Evolutionary conservation across 1,140 invertebrate genomes (phyloP), one percentile per base, ranked within the genome.

Genomic region (Heterodera carotae): DNA sequence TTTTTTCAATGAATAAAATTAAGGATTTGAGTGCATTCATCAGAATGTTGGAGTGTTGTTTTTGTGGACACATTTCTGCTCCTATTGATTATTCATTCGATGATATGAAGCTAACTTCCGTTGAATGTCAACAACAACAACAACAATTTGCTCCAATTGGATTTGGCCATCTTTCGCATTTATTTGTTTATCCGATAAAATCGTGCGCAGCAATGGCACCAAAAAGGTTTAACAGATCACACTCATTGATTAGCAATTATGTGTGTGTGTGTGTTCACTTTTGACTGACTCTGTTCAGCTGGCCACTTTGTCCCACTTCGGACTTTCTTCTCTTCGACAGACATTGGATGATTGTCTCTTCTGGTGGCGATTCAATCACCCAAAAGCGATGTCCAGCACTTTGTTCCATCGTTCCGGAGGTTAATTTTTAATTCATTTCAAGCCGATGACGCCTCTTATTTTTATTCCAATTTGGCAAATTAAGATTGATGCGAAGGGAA

Each of bases 161-260:
- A n/a, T n/a, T 82, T 18, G 69, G 31, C 72, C 22, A 6, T n/a
- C 71, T 91, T 22, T 86, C 90, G 27, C 89, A 92, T 85, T 92
- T 97, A 70, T 93, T 92, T 85, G 89, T 97, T 67, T 98, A 94
- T 89, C 96, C 96, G 2, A 91, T 98, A 2, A 98, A 98, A 89
- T 97, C 95, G 0, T 97, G 95, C 89, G 93, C 91, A 2, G 91
- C 92, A 48, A 93, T 92, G 80, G 90, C 92, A 87, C 89, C 93
- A 66, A 79, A 83, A 81, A 43, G 75, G 76, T 84, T 10, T n/a
- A n/a, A n/a, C n/a, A n/a, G n/a, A n/a, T n/a, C n/a, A n/a, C n/a
- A n/a, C n/a, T n/a, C n/a, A n/a, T n/a, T n/a, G n/a, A n/a, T n/a
- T n/a, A n/a, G n/a, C n/a, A n/a, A n/a, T n/a, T n/a, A 5, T 66